Conservation (phyloP, 2,797 vertebrate genomes). For the Fistularia commersonii region DNA sequence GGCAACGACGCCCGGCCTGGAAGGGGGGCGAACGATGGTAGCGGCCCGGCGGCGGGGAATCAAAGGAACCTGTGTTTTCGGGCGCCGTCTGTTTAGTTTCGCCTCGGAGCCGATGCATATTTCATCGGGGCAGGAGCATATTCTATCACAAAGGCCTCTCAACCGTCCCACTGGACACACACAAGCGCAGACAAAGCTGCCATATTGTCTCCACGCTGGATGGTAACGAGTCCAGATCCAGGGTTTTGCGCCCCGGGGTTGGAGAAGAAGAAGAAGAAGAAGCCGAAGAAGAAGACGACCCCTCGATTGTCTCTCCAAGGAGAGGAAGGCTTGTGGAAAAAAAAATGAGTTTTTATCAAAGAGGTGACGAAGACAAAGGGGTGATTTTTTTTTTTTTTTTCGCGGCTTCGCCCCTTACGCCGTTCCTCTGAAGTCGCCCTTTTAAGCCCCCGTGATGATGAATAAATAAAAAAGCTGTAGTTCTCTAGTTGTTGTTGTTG, state of each 20-base stretch:
- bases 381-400: constrained; percentile 32
- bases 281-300: constrained; percentile 52
- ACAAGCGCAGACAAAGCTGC: constrained; percentile 33
- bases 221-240: constrained; percentile 54
- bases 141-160: constrained; percentile 69
- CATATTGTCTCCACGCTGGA: constrained; percentile 57
- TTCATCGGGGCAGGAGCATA: constrained; percentile 67
- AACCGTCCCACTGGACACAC: constrained; percentile 27
- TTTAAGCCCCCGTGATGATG: too few species aligned
- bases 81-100: constrained; percentile 47
- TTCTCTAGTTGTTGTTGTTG: too few species aligned
- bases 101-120: constrained; percentile 61
- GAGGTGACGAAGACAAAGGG: constrained; percentile 54
- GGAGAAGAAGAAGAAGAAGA: constrained; percentile 45
- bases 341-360: constrained; percentile 45
- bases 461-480: too few species aligned
- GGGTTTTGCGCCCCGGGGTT: constrained; percentile 60
- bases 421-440: background rate
- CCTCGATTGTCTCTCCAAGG: constrained; percentile 70
- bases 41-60: constrained; percentile 20
- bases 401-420: constrained; percentile 16
- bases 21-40: too few species aligned
- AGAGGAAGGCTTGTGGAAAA: constrained; percentile 51
- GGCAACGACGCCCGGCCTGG: too few species aligned
- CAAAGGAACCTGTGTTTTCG: constrained; percentile 61